A percentile compares a stretch with the other conserved stretches of the same genome.
These are phyloP conservation scores for Acronicta psi DNA, from an alignment of 2,888 invertebrate genomes.

Conservation along the genomic window DNA sequence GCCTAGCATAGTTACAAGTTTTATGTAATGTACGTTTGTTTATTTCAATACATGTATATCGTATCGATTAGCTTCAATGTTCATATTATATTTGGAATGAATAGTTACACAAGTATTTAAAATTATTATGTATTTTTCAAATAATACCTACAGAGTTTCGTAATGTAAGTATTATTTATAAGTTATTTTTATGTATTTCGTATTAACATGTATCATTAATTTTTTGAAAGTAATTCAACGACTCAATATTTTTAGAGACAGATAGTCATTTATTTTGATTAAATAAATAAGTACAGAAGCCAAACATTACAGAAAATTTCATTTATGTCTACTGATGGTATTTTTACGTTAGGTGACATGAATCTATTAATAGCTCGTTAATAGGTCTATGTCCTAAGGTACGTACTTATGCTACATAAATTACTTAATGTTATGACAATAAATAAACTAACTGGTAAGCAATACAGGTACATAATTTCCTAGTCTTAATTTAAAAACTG, in stretches of 20 bases:
- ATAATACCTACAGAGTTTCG: slow-evolving; percentile 29
- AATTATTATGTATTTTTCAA: slow-evolving; percentile 60
- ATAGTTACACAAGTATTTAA: slow-evolving; percentile 46
- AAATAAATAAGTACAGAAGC: slow-evolving; percentile 54
- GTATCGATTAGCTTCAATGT: slow-evolving; percentile 18
- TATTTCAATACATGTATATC: slow-evolving; percentile 2
- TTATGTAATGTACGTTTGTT: slow-evolving; percentile 16
- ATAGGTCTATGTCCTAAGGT: slow-evolving; percentile 16
- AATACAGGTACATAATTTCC: slow-evolving; percentile 60
- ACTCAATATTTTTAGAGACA: slow-evolving; percentile 28
- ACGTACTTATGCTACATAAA: slow-evolving; percentile 28
- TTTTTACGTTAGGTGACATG: slow-evolving; percentile 29
- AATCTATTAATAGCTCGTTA: slow-evolving; percentile 18
- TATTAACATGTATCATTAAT: slow-evolving; percentile 26
- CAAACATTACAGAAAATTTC: slow-evolving; percentile 44
- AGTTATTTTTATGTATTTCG: no score
- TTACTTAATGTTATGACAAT: slow-evolving; percentile 44
- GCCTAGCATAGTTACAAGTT: slow-evolving; percentile 37
- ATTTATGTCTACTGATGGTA: slow-evolving; percentile 35
- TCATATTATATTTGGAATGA: slow-evolving; percentile 9
- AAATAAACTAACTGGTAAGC: slow-evolving; percentile 60
- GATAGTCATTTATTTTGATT: slow-evolving; percentile 34
- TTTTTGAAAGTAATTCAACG: slow-evolving; percentile 16
- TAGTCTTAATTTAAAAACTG: slow-evolving; percentile 31
- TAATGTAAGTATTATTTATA: no score